Base-by-base conservation (phyloP, 2,113 vertebrate genomes). In the Anhinga anhinga region DNA sequence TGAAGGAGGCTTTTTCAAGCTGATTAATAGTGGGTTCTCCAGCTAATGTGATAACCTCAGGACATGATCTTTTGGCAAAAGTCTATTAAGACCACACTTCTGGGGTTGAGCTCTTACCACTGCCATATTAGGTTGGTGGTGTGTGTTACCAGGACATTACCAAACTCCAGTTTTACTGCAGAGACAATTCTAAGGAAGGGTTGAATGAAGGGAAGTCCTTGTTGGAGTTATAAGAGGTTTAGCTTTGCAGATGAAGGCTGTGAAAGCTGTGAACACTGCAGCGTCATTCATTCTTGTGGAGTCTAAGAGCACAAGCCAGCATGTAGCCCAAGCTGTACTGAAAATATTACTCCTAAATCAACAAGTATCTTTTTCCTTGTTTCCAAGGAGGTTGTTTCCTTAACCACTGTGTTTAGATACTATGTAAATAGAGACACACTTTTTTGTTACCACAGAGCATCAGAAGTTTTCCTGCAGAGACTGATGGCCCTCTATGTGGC, bases 401-500 rank as follows among this genome's bases (percentile, higher is more conserved):
- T 98, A 98, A 98, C 97, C 21, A 10, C 10, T n/a, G 32, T 55
- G 85, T 21, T 42, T 86, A 99, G 99, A 38, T 99, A 99, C 88
- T 99, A 99, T 6, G 99, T 99, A 30, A 99, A 99, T 90, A 98
- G 99, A 97, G 99, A 99, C 96, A 99, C 99, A 0, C 98, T 99
- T 21, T 99, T 99, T 84, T 99, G 99, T 97, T 99, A 99, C 94
- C 99, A 99, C 97, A 99, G 98, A 96, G 99, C 99, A 4, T 99
- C 99, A 0, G 99, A 99, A 89, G 97, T 99, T 38, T 99, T 99
- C 82, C 98, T 99, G 47, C 99, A 99, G 91, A 98, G 99, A 50
- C 95, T 99, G 20, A 99, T 99, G 99, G 99, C 99, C n/a, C 99
- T 99, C 3, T 99, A 99, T 7, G 99, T 99, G 88, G 99, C 99